Base-by-base conservation (phyloP, 2,797 vertebrate species). In the Otus scops region DNA sequence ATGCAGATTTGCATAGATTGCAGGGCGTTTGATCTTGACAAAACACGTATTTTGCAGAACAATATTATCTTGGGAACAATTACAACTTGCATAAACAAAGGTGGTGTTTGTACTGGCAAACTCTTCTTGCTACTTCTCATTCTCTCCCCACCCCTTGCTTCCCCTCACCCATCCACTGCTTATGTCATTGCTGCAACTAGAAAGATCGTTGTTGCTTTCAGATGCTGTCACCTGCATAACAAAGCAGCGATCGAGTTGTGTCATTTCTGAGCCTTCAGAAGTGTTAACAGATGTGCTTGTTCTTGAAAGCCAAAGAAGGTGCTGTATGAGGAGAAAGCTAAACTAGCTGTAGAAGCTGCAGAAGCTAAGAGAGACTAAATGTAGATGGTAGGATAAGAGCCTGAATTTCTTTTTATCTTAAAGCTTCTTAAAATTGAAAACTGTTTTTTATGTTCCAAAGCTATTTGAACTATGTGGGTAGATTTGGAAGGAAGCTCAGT, bases 251-350 rank as follows among this genome's bases (percentile, higher is more conserved):
- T 85, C 2, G 3, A 90, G 41, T 27, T 88, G 36, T 89, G 56
- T 85, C 19, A 86, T 94, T 94, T 92, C 74, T 93, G 87, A 95
- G 93, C 92, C 68, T 89, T 93, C 86, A 77, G 75, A 93, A 93
- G 84, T 89, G 95, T 80, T 94, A 94, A 95, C 95, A 96, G 93
- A 93, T 95, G 91, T 92, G 85, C 73, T 39, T 64, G 36, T 79
- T 84, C 69, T 88, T 64, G 74, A 88, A 93, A 93, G 95, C 92
- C 81, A 87, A 60, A 89, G 88, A 87, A 94, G 91, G 84, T 92
- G 67, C 86, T 0, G 36, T 65, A 28, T 79, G 91, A 85, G 77
- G 80, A 68, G 84, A 89, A 78, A 93, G 38, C 75, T 82, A 36
- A 87, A 69, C 67, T 78, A 7, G 14, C 38, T 88, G 43, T 53